These are phyloP conservation scores for Lutjanus erythropterus DNA, from an alignment of 2,113 vertebrate genomes.

Conservation along the genomic window DNA sequence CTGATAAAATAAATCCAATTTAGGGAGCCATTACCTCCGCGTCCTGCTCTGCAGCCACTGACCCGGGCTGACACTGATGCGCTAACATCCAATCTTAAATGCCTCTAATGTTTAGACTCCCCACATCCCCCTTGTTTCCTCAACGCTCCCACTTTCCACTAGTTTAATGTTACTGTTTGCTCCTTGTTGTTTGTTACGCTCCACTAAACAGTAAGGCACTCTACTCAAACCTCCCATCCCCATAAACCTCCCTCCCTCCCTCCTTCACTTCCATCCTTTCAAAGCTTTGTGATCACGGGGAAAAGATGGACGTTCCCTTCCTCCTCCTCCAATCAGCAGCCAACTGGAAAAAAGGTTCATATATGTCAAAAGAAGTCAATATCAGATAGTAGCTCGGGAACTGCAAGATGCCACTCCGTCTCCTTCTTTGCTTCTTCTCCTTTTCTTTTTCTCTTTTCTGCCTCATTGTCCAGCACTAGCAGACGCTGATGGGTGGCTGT, in stretches of 20 bases:
- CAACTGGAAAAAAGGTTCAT: constrained; percentile 76
- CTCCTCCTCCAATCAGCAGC: constrained; percentile 62
- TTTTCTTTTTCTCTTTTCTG: neutral
- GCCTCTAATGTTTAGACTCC: constrained; percentile 74
- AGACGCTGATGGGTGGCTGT: constrained; percentile 14
- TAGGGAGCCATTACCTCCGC: constrained; percentile 79
- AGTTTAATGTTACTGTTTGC: constrained; percentile 52
- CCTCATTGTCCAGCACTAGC: neutral
- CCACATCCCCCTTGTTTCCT: constrained; percentile 50
- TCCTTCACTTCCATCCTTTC: constrained; percentile 53
- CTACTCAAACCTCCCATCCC: constrained; percentile 33
- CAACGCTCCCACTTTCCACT: constrained; percentile 15
- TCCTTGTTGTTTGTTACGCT: constrained; percentile 67
- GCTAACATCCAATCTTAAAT: constrained; percentile 82
- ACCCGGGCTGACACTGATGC: constrained; percentile 76
- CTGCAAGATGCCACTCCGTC: constrained; percentile 18
- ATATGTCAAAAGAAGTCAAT: constrained; percentile 76
- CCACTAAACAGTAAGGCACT: constrained; percentile 73
- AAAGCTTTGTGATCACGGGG: constrained; percentile 70
- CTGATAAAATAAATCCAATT: constrained; percentile 83
- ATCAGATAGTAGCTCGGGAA: constrained; percentile 63
- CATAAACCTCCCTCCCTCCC: constrained; percentile 7
- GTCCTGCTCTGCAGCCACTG: constrained; percentile 65
- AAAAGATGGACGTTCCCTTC: constrained; percentile 43
- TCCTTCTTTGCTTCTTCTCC: neutral